Evolutionary conservation across 2,797 vertebrate genomes (phyloP).

Genomic region (Pangasius djambal): DNA sequence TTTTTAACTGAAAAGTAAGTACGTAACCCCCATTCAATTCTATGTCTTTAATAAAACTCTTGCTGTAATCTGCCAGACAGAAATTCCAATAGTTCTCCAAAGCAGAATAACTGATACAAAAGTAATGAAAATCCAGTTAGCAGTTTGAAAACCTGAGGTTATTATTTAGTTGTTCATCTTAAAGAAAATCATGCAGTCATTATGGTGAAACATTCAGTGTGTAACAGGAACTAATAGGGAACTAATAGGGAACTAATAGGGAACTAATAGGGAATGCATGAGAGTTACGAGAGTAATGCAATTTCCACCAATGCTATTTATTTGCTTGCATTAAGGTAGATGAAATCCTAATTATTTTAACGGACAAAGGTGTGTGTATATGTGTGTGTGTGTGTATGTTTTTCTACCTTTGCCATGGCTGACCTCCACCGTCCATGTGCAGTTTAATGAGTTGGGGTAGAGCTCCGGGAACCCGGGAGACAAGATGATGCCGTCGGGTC

Average conservation of each 20-base stretch:
- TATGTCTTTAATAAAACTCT: not conserved
- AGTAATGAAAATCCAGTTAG: not conserved
- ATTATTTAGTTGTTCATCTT: not conserved
- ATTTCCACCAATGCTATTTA: not conserved
- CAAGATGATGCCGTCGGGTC: slow-evolving; percentile 92
- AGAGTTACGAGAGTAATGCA: not conserved
- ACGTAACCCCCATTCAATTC: not conserved
- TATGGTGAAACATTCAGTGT: not conserved
- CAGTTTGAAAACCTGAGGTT: not conserved
- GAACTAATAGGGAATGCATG: not conserved
- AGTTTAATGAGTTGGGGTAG: slow-evolving; percentile 97
- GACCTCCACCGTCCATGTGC: slow-evolving; percentile 98
- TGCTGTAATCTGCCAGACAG: not conserved
- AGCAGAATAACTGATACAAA: not conserved
- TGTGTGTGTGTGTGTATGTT: not conserved
- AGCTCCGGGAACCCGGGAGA: slow-evolving; percentile 96
- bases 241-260: not conserved
- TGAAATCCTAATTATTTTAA: not conserved
- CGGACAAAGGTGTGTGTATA: not conserved
- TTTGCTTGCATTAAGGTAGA: not conserved
- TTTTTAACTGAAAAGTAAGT: not conserved
- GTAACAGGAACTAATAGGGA: not conserved
- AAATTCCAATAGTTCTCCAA: not conserved
- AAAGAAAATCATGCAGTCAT: not conserved
- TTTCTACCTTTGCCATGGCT: slow-evolving; percentile 87